A percentile compares a stretch with the other conserved stretches of the same genome.
Evolutionary conservation across 2,888 invertebrate species (phyloP).

Genomic region (Synergus gifuensis): DNA sequence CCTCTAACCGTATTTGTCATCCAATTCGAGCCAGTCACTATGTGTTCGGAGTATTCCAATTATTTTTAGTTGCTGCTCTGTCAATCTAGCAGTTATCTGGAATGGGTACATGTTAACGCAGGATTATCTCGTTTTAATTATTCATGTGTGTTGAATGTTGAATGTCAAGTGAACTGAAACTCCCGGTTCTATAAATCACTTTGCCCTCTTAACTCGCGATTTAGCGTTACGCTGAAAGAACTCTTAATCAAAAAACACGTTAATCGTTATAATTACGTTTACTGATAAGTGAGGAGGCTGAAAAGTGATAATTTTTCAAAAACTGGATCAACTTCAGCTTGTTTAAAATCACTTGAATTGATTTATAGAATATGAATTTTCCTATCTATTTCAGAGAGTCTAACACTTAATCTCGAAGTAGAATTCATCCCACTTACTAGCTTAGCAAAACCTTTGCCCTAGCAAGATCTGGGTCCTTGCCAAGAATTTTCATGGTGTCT

Average conservation of each 20-base stretch:
- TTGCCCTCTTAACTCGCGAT: not conserved
- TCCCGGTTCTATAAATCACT: not conserved
- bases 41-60: not conserved
- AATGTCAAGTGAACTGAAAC: slow-evolving; percentile 1
- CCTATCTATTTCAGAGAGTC: no score
- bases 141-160: not conserved
- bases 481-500: slow-evolving; percentile 20
- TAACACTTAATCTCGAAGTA: not conserved
- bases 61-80: not conserved
- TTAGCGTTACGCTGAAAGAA: no score
- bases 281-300: no score
- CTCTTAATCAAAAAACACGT: no score
- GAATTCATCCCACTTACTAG: slow-evolving; percentile 17
- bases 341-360: no score
- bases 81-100: not conserved
- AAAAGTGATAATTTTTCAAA: no score
- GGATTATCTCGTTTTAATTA: slow-evolving; percentile 31
- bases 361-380: no score
- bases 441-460: slow-evolving; percentile 27
- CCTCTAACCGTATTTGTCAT: no score
- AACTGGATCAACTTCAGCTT: no score
- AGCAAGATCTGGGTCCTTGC: slow-evolving; percentile 20
- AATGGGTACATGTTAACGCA: not conserved
- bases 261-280: no score
- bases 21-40: no score